Evolutionary conservation across 2,113 vertebrate genomes (phyloP).

Genomic region (Myiagra hebetior): DNA sequence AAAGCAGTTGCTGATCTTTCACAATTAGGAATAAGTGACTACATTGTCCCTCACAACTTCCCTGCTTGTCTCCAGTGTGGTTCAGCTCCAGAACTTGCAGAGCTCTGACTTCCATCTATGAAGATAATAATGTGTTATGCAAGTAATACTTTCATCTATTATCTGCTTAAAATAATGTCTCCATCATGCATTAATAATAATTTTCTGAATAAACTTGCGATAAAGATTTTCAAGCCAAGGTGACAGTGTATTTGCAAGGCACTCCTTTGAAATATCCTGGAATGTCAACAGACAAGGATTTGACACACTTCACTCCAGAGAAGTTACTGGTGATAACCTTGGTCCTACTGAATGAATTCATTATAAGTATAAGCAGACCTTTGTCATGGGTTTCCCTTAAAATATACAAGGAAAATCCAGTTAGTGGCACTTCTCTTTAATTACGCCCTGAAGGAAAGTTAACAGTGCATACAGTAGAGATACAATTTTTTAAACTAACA

Average conservation of each 20-base stretch:
- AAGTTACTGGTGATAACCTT: neutral
- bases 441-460: neutral
- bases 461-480: neutral
- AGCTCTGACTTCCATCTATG: neutral
- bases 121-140: neutral
- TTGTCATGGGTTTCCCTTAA: neutral
- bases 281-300: neutral
- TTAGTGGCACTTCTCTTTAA: slow-evolving; percentile 4
- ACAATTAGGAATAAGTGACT: neutral
- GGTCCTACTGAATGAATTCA: neutral
- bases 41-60: neutral
- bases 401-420: neutral
- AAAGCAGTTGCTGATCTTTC: neutral
- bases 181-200: neutral
- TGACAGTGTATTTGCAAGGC: neutral
- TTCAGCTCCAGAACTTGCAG: neutral
- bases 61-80: neutral
- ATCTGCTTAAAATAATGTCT: neutral
- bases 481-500: neutral
- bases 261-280: neutral
- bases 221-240: neutral
- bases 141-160: neutral
- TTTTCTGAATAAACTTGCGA: neutral
- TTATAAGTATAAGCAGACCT: neutral
- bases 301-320: neutral